phyloP scores from a whole-genome alignment of 2,888 invertebrate genomes.

The Tupiocoris notatus region DNA sequence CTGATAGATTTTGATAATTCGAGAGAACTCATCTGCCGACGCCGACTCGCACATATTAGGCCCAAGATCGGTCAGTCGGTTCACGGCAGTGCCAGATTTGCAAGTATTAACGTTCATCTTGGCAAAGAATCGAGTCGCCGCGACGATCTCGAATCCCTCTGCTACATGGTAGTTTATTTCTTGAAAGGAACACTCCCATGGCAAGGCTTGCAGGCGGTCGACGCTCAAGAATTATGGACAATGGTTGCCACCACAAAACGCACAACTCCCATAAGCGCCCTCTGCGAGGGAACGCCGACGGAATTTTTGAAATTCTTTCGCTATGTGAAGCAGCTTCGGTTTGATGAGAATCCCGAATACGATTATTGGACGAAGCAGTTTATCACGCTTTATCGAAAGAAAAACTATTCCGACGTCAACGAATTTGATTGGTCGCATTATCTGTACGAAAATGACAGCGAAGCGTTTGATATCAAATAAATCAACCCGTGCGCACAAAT shows the following conservation, averaged over 20 bases:
- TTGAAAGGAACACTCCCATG: slow-evolving; percentile 30
- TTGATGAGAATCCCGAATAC: slow-evolving; percentile 22
- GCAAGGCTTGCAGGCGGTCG: slow-evolving; percentile 6
- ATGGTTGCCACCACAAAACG: slow-evolving; percentile 12
- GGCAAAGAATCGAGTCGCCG: slow-evolving; percentile 22
- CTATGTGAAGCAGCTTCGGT: slow-evolving; percentile 9
- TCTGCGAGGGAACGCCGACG: slow-evolving; percentile 15
- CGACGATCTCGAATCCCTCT: slow-evolving; percentile 29
- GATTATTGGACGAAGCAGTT: slow-evolving; percentile 13
- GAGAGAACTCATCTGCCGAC: not conserved
- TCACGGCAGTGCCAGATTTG: slow-evolving; percentile 18
- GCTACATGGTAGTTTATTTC: slow-evolving; percentile 27
- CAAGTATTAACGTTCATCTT: slow-evolving; percentile 20
- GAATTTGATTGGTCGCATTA: slow-evolving; percentile 10
- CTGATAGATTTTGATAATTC: slow-evolving; percentile 27
- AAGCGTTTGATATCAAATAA: too few species aligned
- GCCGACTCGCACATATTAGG: slow-evolving; percentile 15
- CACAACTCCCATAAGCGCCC: slow-evolving; percentile 5
- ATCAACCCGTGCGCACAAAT: too few species aligned
- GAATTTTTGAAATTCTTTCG: slow-evolving; percentile 11
- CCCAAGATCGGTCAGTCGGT: slow-evolving; percentile 21
- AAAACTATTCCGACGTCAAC: slow-evolving; percentile 6
- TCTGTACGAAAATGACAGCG: too few species aligned
- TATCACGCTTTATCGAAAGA: not conserved
- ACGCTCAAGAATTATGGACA: slow-evolving; percentile 1